Evolutionary conservation across 2,113 vertebrate species (phyloP).

Genomic region (Hiodon alosoides): DNA sequence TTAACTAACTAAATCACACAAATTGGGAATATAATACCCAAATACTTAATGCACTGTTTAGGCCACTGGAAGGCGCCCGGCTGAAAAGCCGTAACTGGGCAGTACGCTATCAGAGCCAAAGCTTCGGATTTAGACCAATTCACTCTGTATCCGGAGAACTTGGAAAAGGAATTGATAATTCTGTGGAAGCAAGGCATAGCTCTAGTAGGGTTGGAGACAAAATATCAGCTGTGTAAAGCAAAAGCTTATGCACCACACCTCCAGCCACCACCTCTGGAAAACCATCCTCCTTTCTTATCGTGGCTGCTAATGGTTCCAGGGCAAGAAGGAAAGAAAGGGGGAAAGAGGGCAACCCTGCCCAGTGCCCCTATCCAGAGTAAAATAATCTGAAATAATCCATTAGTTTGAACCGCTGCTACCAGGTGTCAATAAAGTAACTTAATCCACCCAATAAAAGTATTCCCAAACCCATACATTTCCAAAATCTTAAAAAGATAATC

Average conservation of each 20-base stretch:
- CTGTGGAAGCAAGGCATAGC: not conserved
- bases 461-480: constrained; percentile 19
- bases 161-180: not conserved
- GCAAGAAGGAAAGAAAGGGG: constrained; percentile 11
- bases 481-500: not conserved
- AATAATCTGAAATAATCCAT: constrained; percentile 18
- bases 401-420: constrained; percentile 20
- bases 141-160: not conserved
- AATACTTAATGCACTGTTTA: not conserved
- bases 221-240: not conserved
- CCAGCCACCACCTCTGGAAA: constrained; percentile 9
- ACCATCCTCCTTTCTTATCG: not conserved
- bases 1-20: not conserved
- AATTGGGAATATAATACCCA: constrained; percentile 2
- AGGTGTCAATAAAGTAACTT: constrained; percentile 14
- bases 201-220: not conserved
- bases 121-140: not conserved
- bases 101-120: not conserved
- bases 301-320: constrained; percentile 6
- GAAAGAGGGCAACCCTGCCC: constrained; percentile 16
- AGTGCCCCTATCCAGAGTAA: constrained; percentile 9
- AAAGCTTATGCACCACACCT: not conserved
- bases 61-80: not conserved
- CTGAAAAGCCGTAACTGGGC: no score
- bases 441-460: constrained; percentile 20